Percentiles rank a stretch among this genome's conserved stretches.
Evolutionary conservation across 2,888 invertebrate species (phyloP).

Genomic region (Ametastegia equiseti): DNA sequence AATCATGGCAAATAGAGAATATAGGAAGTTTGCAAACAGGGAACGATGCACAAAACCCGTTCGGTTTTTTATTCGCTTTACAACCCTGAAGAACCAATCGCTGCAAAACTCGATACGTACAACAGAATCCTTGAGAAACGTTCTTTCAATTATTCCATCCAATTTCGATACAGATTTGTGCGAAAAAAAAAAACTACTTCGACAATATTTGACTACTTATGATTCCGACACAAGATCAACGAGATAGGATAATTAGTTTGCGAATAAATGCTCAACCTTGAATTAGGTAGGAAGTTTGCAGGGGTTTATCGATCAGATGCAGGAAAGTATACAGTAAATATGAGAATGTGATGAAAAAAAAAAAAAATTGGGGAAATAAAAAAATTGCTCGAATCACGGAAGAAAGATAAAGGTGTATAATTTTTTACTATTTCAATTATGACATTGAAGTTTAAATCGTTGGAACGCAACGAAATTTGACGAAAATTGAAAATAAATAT

Average conservation of each 20-base stretch:
- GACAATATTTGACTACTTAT: neutral
- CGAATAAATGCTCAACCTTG: neutral
- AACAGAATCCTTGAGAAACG: conserved; percentile 10
- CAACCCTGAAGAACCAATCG: no score
- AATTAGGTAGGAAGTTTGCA: neutral
- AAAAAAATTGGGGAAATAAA: neutral
- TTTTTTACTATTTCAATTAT: neutral
- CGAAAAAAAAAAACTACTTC: neutral
- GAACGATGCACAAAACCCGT: neutral
- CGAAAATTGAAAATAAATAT: no score
- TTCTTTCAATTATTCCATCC: neutral
- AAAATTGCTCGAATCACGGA: neutral
- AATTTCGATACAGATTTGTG: neutral
- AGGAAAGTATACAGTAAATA: neutral
- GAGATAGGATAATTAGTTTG: conserved; percentile 23
- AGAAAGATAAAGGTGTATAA: neutral
- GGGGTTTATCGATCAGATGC: neutral
- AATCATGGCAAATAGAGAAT: conserved; percentile 12
- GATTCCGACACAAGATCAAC: neutral
- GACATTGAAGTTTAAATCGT: no score
- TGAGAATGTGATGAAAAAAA: neutral
- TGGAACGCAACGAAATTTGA: no score
- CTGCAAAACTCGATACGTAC: neutral
- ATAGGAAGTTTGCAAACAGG: conserved; percentile 3
- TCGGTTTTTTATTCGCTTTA: conserved; percentile 3